phyloP scores from a whole-genome alignment of 2,113 vertebrate species.

The Myrmophylax atrothorax region DNA sequence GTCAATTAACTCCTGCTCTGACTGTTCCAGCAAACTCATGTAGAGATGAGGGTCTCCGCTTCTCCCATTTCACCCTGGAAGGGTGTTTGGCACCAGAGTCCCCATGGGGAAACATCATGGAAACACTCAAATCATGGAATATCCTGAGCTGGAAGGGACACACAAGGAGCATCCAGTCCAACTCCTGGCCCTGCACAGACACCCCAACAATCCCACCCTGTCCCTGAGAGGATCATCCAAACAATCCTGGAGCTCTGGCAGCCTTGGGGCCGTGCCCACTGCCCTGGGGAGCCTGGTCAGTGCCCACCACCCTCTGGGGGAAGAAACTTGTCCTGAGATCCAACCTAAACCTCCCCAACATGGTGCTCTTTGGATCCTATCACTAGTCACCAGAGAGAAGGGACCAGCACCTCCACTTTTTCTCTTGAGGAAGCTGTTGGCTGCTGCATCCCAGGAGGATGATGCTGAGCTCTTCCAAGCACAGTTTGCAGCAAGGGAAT shows the following conservation, averaged over 20 bases:
- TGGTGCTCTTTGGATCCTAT: neutral
- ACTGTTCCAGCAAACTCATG: accelerated
- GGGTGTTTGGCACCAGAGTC: neutral
- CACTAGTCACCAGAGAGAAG: neutral
- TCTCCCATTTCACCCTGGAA: neutral
- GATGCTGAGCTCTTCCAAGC: neutral
- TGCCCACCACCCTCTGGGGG: neutral
- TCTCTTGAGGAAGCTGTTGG: neutral
- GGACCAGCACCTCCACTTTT: no score
- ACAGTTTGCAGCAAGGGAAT: neutral
- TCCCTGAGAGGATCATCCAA: accelerated
- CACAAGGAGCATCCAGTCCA: neutral
- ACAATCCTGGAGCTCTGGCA: neutral
- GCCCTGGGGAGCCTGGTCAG: neutral
- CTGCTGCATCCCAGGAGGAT: neutral
- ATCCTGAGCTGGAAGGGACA: neutral
- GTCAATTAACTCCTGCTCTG: neutral
- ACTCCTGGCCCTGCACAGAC: neutral
- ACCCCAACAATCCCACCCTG: neutral
- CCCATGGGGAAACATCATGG: neutral
- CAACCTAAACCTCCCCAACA: neutral
- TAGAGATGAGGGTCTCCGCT: neutral
- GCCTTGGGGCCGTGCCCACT: accelerated
- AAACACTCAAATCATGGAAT: neutral
- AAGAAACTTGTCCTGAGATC: accelerated